A percentile compares a stretch with the other conserved stretches of the same genome.
Evolutionary conservation across 2,113 vertebrate genomes (phyloP).

Genomic region (Acrocephalus kingi): DNA sequence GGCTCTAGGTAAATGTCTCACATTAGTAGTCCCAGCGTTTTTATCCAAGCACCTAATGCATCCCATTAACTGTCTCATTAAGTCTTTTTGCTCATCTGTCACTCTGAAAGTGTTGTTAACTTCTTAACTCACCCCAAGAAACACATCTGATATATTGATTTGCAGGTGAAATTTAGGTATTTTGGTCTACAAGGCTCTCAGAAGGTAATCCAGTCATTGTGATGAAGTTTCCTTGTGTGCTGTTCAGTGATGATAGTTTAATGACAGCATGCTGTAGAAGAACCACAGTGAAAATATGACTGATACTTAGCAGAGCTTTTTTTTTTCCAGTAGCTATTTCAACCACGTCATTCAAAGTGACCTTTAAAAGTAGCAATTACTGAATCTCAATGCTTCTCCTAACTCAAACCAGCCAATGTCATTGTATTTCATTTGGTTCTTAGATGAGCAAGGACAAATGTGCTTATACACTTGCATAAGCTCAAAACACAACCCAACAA

Average conservation of each 20-base stretch:
- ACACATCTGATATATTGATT: neutral
- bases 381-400: neutral
- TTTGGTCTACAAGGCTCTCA: neutral
- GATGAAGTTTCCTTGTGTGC: neutral
- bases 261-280: neutral
- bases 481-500: neutral
- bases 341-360: neutral
- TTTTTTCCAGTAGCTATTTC: neutral
- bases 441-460: neutral
- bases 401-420: neutral
- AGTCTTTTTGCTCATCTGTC: neutral
- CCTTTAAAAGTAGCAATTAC: neutral
- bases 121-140: neutral
- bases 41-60: neutral
- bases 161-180: neutral
- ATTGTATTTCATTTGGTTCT: neutral
- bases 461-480: fast-evolving
- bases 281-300: neutral
- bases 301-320: neutral
- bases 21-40: neutral
- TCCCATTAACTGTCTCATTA: neutral
- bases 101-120: neutral
- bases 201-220: neutral
- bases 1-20: neutral
- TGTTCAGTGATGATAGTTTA: neutral